These are phyloP conservation scores for Scarus forsteni DNA, from an alignment of 2,797 vertebrate species.

Conservation along the genomic window DNA sequence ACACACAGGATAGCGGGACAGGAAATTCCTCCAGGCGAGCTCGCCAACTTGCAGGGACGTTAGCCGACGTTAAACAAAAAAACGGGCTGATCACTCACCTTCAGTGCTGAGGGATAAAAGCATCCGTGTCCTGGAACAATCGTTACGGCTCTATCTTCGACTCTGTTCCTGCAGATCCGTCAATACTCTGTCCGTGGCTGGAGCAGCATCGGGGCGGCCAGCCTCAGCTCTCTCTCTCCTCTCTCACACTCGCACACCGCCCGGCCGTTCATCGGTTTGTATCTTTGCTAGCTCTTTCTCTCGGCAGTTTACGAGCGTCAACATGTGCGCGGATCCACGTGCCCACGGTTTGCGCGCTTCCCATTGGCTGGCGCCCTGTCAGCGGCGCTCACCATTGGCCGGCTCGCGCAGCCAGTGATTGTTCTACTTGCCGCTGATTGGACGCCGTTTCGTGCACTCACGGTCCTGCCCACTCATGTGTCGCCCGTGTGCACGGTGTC, in stretches of 20 bases:
- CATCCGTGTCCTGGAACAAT: conserved; percentile 17
- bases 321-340: conserved; percentile 87
- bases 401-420: conserved; percentile 69
- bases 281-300: conserved; percentile 65
- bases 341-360: conserved; percentile 76
- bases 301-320: conserved; percentile 78
- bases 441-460: conserved; percentile 40
- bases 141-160: conserved; percentile 12
- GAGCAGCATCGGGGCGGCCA: conserved; percentile 57
- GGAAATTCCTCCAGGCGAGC: conserved; percentile 61
- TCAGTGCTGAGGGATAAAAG: conserved; percentile 16
- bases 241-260: conserved; percentile 24
- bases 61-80: conserved; percentile 15
- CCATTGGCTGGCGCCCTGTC: conserved; percentile 72
- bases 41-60: conserved; percentile 50
- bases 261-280: conserved; percentile 60
- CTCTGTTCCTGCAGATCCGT: conserved; percentile 29
- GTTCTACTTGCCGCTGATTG: conserved; percentile 66
- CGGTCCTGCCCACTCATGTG: conserved; percentile 76
- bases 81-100: conserved; percentile 56
- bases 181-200: conserved; percentile 38
- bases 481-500: conserved; percentile 66
- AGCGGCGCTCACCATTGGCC: conserved; percentile 67
- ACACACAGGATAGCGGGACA: conserved; percentile 43
- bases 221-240: conserved; percentile 35